These are phyloP conservation scores for Hycleus phaleratus DNA, from an alignment of 1,140 invertebrate species.

Conservation along the genomic window DNA sequence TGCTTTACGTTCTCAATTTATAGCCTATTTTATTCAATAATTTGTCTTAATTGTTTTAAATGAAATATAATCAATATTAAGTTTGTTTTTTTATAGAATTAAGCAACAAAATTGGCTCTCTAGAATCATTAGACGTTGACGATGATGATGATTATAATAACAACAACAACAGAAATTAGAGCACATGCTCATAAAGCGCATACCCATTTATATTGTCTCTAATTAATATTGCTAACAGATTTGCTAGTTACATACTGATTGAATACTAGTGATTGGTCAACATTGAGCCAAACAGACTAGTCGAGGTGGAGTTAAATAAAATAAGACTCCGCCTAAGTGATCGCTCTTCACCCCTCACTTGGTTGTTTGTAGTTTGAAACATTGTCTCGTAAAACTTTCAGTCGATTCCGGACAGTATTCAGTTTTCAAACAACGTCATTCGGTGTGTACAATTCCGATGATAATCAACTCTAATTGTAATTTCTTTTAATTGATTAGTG, in stretches of 20 bases:
- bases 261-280: constrained; percentile 20
- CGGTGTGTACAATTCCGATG: not conserved
- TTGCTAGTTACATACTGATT: constrained; percentile 24
- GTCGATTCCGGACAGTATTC: not conserved
- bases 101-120: too few species aligned
- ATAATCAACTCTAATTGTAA: too few species aligned
- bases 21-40: too few species aligned
- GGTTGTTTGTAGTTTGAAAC: too few species aligned
- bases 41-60: too few species aligned
- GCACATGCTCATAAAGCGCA: constrained; percentile 17
- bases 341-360: constrained; percentile 5
- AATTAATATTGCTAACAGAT: constrained; percentile 32
- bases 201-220: constrained; percentile 17
- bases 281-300: constrained; percentile 19
- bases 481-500: not conserved
- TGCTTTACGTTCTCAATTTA: too few species aligned
- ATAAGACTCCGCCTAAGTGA: constrained; percentile 9
- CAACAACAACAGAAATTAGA: not conserved
- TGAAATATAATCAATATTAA: too few species aligned
- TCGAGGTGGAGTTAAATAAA: constrained; percentile 9
- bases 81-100: too few species aligned
- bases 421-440: constrained; percentile 4
- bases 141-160: too few species aligned
- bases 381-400: not conserved
- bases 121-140: too few species aligned